Conservation (phyloP, 2,888 invertebrate species). For the Teleiodes luculella region DNA sequence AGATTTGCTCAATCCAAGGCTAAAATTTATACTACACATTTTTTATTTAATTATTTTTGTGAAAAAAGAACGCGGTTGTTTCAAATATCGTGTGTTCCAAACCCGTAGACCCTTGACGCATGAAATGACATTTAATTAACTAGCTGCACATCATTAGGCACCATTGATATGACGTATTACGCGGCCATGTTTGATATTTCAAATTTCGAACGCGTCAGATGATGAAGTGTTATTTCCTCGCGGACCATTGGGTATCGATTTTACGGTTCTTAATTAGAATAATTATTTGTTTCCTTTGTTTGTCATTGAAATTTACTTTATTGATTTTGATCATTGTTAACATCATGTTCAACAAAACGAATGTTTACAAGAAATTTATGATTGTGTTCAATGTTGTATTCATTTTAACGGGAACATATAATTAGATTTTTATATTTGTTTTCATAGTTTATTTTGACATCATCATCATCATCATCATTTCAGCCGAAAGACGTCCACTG, state of each 20-base stretch:
- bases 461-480: no score
- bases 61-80: background rate
- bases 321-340: background rate
- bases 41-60: no score
- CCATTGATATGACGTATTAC: slow-evolving; percentile 48
- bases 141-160: slow-evolving; percentile 46
- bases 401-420: no score
- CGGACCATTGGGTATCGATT: slow-evolving; percentile 20
- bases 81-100: slow-evolving; percentile 7
- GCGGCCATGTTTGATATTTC: slow-evolving; percentile 22
- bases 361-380: no score
- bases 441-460: no score
- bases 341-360: background rate
- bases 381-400: no score
- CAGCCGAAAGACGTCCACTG: no score
- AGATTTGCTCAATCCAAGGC: no score
- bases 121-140: slow-evolving; percentile 53
- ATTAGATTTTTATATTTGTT: no score
- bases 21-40: no score
- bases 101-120: slow-evolving; percentile 37
- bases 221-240: slow-evolving; percentile 31
- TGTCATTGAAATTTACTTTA: background rate
- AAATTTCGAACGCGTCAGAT: slow-evolving; percentile 19
- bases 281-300: slow-evolving; percentile 1
- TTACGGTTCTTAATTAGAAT: background rate